phyloP scores from a whole-genome alignment of 2,888 invertebrate genomes.

The Ellobium chinense region DNA sequence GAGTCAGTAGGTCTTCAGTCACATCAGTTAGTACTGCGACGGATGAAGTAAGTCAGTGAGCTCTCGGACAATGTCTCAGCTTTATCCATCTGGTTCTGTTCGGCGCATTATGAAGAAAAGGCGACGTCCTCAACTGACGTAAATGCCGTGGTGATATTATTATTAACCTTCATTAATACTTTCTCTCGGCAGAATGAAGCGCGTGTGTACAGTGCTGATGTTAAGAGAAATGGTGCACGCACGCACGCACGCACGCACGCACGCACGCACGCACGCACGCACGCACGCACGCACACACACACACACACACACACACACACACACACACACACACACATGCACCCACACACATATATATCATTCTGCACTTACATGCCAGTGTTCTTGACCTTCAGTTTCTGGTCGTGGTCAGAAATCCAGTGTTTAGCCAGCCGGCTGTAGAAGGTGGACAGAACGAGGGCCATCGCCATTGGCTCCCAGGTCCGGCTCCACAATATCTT shows the following conservation, averaged over 20 bases:
- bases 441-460: conserved; percentile 73
- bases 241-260: neutral
- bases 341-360: neutral
- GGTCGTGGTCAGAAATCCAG: conserved; percentile 69
- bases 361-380: conserved; percentile 63
- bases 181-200: too few species aligned
- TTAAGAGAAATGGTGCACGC: neutral
- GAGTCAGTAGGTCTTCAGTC: too few species aligned
- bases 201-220: too few species aligned
- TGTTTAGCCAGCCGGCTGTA: conserved; percentile 64
- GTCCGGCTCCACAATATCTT: conserved; percentile 75
- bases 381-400: conserved; percentile 65
- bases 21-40: too few species aligned
- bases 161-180: too few species aligned
- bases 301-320: neutral
- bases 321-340: neutral
- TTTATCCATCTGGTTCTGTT: too few species aligned
- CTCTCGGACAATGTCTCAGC: too few species aligned
- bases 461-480: conserved; percentile 76
- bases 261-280: neutral
- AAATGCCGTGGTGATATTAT: too few species aligned
- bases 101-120: too few species aligned
- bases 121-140: too few species aligned
- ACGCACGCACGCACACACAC: neutral
- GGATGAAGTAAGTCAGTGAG: too few species aligned